Percentiles rank a stretch among this genome's conserved stretches.
Conservation (phyloP, 2,888 invertebrate genomes). For the Drosophila longiperda region DNA sequence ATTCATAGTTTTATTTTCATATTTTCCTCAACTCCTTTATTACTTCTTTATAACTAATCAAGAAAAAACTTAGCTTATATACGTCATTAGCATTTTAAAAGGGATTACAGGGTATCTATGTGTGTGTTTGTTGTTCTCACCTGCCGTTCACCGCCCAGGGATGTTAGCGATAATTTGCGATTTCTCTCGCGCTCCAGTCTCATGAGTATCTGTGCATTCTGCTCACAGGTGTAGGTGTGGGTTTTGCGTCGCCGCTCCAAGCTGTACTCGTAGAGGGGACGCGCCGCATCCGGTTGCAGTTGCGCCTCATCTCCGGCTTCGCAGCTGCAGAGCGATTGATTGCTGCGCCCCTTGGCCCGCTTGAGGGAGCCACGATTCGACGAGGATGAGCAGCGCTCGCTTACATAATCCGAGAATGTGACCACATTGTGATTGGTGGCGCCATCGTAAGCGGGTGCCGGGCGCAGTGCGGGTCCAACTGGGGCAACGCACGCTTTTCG, state of each 20-base stretch:
- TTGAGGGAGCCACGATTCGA: slow-evolving; percentile 82
- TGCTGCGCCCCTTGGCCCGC: slow-evolving; percentile 84
- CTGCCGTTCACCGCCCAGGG: slow-evolving; percentile 36
- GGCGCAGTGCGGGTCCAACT: slow-evolving; percentile 64
- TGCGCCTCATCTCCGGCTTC: slow-evolving; percentile 84
- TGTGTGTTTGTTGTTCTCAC: slow-evolving; percentile 5
- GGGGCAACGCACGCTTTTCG: slow-evolving; percentile 79
- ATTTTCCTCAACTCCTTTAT: no score
- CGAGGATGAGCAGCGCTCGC: slow-evolving; percentile 61
- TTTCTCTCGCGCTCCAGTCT: slow-evolving; percentile 84
- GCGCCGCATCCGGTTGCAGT: slow-evolving; percentile 83
- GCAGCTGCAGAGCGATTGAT: slow-evolving; percentile 85
- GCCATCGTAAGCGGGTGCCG: slow-evolving; percentile 63
- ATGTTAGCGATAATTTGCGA: slow-evolving; percentile 80
- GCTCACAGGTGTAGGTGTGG: slow-evolving; percentile 86
- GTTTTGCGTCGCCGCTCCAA: slow-evolving; percentile 85
- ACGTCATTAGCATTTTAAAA: neutral
- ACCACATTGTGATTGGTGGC: slow-evolving; percentile 71
- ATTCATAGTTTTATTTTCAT: no score
- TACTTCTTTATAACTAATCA: neutral
- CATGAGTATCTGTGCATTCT: slow-evolving; percentile 85
- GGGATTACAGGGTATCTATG: neutral
- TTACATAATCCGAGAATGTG: slow-evolving; percentile 83
- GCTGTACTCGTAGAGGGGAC: slow-evolving; percentile 85
- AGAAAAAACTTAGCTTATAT: no score